These are phyloP conservation scores for Plestiodon gilberti DNA, from an alignment of 2,113 vertebrate species.

Conservation along the genomic window DNA sequence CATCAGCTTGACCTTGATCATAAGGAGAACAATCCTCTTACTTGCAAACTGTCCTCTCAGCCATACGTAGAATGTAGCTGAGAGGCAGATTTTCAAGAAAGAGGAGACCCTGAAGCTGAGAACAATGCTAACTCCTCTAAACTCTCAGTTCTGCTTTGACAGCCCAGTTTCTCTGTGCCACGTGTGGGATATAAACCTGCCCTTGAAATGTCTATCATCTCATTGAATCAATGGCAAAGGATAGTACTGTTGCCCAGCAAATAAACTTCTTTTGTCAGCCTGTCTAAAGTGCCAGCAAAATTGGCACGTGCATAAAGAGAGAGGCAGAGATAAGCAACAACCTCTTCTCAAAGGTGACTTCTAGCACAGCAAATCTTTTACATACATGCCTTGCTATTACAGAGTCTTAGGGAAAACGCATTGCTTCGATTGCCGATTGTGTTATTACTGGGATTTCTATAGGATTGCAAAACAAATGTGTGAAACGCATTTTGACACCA, in stretches of 20 bases:
- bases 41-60: not conserved
- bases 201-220: slow-evolving; percentile 54
- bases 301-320: slow-evolving; percentile 27
- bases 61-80: slow-evolving; percentile 15
- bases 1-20: not conserved
- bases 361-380: not conserved
- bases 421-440: not conserved
- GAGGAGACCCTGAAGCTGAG: slow-evolving; percentile 19
- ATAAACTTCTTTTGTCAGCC: slow-evolving; percentile 46
- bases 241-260: slow-evolving; percentile 21
- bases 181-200: slow-evolving; percentile 6
- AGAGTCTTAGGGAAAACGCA: not conserved
- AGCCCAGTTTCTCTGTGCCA: slow-evolving; percentile 20
- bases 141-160: slow-evolving; percentile 18
- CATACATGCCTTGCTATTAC: not conserved
- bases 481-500: not conserved
- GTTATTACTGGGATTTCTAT: not conserved
- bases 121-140: not conserved
- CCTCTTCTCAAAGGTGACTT: slow-evolving; percentile 23
- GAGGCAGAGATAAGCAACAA: slow-evolving; percentile 17
- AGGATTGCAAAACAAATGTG: not conserved
- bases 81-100: slow-evolving; percentile 2
- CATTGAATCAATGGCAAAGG: slow-evolving; percentile 2
- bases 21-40: not conserved
- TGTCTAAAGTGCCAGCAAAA: slow-evolving; percentile 38